Evolutionary conservation across 1,140 invertebrate genomes (phyloP).

Genomic region (Dinoponera quadriceps): DNA sequence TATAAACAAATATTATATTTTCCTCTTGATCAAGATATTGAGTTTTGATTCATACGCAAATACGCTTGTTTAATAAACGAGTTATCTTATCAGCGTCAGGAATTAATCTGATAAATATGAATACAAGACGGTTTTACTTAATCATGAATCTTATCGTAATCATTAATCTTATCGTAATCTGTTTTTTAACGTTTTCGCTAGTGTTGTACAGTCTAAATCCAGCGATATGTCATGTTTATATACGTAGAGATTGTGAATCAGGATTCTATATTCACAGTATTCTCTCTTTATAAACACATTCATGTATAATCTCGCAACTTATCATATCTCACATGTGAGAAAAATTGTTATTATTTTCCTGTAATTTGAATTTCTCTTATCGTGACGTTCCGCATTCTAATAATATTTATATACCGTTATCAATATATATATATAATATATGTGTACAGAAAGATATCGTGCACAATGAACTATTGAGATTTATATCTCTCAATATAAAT

Average conservation of each 20-base stretch:
- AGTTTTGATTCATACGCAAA: conserved; percentile 1
- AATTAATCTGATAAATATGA: conserved; percentile 67
- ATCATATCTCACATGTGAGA: neutral
- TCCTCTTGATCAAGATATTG: neutral
- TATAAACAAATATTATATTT: neutral
- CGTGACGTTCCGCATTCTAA: no score
- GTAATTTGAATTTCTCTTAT: no score
- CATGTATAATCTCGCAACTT: neutral
- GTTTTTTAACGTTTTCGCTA: conserved; percentile 40
- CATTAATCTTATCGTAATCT: conserved; percentile 61
- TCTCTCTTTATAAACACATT: conserved; percentile 58
- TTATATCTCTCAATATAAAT: no score
- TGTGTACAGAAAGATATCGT: no score
- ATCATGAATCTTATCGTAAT: conserved; percentile 58
- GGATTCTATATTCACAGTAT: conserved; percentile 5
- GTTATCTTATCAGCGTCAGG: conserved; percentile 49
- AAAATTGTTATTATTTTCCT: neutral
- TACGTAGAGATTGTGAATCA: conserved; percentile 10
- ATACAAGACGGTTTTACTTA: conserved; percentile 60
- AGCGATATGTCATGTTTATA: conserved; percentile 29
- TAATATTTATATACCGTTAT: no score
- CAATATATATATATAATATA: no score
- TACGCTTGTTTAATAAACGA: conserved; percentile 43
- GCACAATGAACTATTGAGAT: no score
- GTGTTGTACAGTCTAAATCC: conserved; percentile 34